phyloP scores from a whole-genome alignment of 1,140 invertebrate species.

The Acromyrmex charruanus region DNA sequence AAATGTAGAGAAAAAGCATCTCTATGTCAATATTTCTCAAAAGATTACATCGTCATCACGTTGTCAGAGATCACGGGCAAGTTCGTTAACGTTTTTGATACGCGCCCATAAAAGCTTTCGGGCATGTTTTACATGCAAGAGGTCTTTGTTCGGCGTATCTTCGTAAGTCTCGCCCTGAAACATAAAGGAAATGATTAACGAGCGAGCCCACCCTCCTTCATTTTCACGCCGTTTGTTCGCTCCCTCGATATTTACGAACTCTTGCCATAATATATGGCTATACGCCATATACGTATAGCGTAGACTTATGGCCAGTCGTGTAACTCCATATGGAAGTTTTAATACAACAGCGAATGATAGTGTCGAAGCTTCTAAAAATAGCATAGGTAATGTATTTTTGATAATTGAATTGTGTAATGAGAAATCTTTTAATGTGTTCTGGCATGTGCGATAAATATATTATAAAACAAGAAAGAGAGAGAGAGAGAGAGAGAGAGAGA shows the following conservation, averaged over 20 bases:
- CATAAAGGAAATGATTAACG: constrained; percentile 67
- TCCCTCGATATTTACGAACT: constrained; percentile 69
- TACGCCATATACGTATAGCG: constrained; percentile 37
- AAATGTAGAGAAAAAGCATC: not conserved
- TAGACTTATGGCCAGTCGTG: constrained; percentile 53
- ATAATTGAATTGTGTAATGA: not conserved
- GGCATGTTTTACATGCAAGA: constrained; percentile 56
- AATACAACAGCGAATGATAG: constrained; percentile 42
- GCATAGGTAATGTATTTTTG: not conserved
- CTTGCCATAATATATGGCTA: constrained; percentile 60
- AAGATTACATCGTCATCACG: constrained; percentile 40
- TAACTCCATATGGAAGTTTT: constrained; percentile 59
- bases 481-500: not conserved
- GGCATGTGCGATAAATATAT: not conserved
- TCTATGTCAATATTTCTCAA: constrained; percentile 19
- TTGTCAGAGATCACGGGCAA: constrained; percentile 30
- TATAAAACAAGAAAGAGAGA: not conserved
- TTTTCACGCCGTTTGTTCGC: constrained; percentile 66
- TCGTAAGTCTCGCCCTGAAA: constrained; percentile 64
- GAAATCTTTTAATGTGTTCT: not conserved
- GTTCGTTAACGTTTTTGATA: constrained; percentile 55
- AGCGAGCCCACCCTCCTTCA: constrained; percentile 61
- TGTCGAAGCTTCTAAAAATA: not conserved
- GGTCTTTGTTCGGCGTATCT: constrained; percentile 61
- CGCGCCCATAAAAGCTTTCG: constrained; percentile 48